phyloP scores from a whole-genome alignment of 53 echinoderm and acorn worm species.

The Stichopus horrens region DNA sequence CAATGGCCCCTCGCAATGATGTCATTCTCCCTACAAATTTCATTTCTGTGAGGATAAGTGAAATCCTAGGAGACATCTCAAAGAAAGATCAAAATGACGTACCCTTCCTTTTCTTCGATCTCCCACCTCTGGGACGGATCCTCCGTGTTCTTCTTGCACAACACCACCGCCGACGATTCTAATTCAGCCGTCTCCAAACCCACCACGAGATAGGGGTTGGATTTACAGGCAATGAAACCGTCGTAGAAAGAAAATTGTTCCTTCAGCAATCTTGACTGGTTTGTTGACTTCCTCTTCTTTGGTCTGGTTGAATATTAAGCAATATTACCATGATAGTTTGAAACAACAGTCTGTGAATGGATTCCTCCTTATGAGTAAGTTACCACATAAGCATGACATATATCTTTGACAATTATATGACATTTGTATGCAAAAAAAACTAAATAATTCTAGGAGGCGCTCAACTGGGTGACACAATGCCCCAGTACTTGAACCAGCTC shows the following conservation, averaged over 20 bases:
- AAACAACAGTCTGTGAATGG: too few species aligned
- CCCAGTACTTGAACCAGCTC: too few species aligned
- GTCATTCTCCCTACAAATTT: background rate
- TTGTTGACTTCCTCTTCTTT: conserved; percentile 56
- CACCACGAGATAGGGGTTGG: conserved; percentile 74
- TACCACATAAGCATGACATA: too few species aligned
- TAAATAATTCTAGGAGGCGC: too few species aligned
- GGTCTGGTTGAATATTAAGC: conserved; percentile 44
- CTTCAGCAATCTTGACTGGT: conserved; percentile 55
- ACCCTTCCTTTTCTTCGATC: conserved; percentile 63
- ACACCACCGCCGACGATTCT: conserved; percentile 66
- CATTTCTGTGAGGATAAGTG: background rate
- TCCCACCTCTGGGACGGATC: conserved; percentile 80
- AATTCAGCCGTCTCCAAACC: conserved; percentile 68
- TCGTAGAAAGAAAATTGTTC: conserved; percentile 82
- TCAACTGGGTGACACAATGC: too few species aligned
- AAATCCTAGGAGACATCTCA: background rate
- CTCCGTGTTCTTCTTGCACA: conserved; percentile 79
- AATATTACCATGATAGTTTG: too few species aligned
- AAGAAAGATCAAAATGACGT: conserved; percentile 41
- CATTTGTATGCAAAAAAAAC: too few species aligned
- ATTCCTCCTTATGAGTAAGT: too few species aligned
- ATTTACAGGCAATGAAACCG: conserved; percentile 72
- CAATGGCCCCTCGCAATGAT: too few species aligned
- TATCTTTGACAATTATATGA: too few species aligned